Conservation (phyloP, 1,140 invertebrate genomes). For the fruit fly (Drosophila melanogaster) region Release_6_plus_ISO1_MT NT_033779.5:5816001-5816500, state of each 20-base stretch:
- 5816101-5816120: constrained; percentile 50
- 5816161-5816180: background rate
- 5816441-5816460: constrained; percentile 34
- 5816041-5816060: constrained; percentile 37
- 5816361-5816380: background rate
- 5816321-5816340: background rate
- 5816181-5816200: background rate
- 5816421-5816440: too few relatives aligned
- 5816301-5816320: background rate
- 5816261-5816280: background rate
- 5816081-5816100: constrained; percentile 36
- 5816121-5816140: constrained; percentile 39
- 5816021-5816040: constrained; percentile 10
- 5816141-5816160: constrained; percentile 52
- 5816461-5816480: constrained; percentile 25
- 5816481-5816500: constrained; percentile 38
- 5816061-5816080: constrained; percentile 42
- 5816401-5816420: constrained; percentile 3
- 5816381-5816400: constrained; percentile 1
- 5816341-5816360: background rate
- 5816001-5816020: constrained; percentile 25
- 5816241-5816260: background rate
- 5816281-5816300: too few relatives aligned
- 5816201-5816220: too few relatives aligned
- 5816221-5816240: background rate